Conservation (phyloP, 1,140 invertebrate species). For the Pseudachorutes palmiensis region DNA sequence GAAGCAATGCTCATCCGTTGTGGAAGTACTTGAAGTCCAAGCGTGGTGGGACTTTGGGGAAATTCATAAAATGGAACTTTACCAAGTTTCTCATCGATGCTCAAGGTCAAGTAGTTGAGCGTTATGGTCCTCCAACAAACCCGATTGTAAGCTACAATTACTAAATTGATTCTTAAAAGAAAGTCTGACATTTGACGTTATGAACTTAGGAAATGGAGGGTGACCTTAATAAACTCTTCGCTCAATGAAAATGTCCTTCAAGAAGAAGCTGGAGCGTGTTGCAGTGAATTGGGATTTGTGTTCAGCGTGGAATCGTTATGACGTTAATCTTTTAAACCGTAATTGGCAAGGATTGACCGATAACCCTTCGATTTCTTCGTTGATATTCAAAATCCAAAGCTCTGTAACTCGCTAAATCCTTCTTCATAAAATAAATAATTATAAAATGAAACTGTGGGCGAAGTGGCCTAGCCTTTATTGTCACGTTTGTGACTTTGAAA, state of each 20-base stretch:
- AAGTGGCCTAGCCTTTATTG: no score
- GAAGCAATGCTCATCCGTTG: slow-evolving; percentile 62
- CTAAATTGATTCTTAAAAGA: background rate
- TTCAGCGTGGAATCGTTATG: background rate
- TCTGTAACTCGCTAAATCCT: background rate
- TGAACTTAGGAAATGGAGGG: slow-evolving; percentile 30
- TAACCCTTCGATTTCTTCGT: background rate
- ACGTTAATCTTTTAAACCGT: slow-evolving; percentile 7
- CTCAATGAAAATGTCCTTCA: slow-evolving; percentile 11
- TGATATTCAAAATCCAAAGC: background rate
- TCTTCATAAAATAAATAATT: background rate
- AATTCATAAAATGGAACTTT: slow-evolving; percentile 94
- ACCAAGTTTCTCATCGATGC: slow-evolving; percentile 83
- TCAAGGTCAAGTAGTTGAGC: slow-evolving; percentile 33
- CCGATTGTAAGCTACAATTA: slow-evolving; percentile 33
- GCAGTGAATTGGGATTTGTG: no score
- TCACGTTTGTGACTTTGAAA: no score
- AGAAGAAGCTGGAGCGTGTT: no score
- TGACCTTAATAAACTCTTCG: slow-evolving; percentile 23
- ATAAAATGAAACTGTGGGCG: no score
- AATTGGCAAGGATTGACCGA: background rate
- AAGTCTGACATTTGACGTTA: slow-evolving; percentile 8
- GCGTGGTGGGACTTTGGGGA: slow-evolving; percentile 61
- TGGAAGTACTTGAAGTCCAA: slow-evolving; percentile 79
- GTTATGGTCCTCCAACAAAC: slow-evolving; percentile 29